phyloP scores from a whole-genome alignment of 2,888 invertebrate species.

The Epistrophe grossulariae region DNA sequence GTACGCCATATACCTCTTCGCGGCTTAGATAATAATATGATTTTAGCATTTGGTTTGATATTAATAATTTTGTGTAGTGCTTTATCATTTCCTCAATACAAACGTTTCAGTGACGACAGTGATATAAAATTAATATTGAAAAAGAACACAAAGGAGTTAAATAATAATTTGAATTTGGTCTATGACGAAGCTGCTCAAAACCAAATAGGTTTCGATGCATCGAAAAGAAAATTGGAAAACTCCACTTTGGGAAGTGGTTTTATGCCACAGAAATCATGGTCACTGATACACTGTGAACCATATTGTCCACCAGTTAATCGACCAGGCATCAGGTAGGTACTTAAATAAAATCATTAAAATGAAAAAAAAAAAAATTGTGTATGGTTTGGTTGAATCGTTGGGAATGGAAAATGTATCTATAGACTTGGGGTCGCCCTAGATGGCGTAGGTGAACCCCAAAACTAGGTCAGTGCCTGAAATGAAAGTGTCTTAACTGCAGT shows the following conservation, averaged over 20 bases:
- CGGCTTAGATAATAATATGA: constrained; percentile 43
- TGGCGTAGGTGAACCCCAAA: constrained; percentile 9
- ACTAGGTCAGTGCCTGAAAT: constrained; percentile 32
- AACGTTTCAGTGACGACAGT: constrained; percentile 14
- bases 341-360: constrained; percentile 17
- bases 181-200: constrained; percentile 18
- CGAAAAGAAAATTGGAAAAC: constrained; percentile 3
- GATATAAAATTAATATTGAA: constrained; percentile 21
- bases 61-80: constrained; percentile 51
- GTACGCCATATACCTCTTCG: constrained; percentile 45
- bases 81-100: constrained; percentile 32
- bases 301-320: constrained; percentile 80
- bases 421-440: not conserved
- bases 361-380: too few species aligned
- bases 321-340: constrained; percentile 43
- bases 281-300: constrained; percentile 78
- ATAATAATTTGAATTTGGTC: constrained; percentile 1
- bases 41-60: constrained; percentile 53
- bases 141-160: not conserved
- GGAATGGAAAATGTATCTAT: not conserved
- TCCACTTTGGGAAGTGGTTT: constrained; percentile 76
- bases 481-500: constrained; percentile 34
- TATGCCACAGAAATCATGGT: constrained; percentile 79
- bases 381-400: not conserved
- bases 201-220: not conserved